These are phyloP conservation scores for Sebastes reedi DNA, from an alignment of 2,797 vertebrate species.

Conservation along the genomic window DNA sequence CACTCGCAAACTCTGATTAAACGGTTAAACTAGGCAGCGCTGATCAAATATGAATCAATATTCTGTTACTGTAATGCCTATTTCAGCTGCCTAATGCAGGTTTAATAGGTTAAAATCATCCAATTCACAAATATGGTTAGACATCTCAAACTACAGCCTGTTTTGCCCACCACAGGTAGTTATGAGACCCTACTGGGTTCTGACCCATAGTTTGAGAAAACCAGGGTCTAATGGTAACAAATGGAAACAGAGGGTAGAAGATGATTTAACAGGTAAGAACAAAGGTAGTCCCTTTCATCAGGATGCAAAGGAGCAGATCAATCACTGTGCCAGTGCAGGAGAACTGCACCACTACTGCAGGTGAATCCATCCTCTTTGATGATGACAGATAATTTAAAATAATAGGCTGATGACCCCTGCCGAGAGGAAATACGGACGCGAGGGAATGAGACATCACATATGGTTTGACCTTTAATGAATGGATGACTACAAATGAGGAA, in stretches of 20 bases:
- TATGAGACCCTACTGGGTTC: background rate
- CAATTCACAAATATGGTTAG: background rate
- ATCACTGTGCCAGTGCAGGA: conserved; percentile 33
- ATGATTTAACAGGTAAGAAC: conserved; percentile 55
- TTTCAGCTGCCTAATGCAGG: background rate
- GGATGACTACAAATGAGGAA: conserved; percentile 4
- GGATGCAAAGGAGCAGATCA: conserved; percentile 50
- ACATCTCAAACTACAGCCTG: background rate
- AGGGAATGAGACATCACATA: conserved; percentile 8
- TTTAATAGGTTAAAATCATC: background rate
- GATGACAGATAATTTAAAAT: conserved; percentile 60
- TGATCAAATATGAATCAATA: too few relatives aligned
- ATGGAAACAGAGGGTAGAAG: conserved; percentile 9
- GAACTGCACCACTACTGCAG: conserved; percentile 24
- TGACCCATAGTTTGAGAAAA: conserved; percentile 10
- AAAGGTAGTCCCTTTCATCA: conserved; percentile 50
- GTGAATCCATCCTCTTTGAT: conserved; percentile 50
- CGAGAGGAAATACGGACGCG: conserved; percentile 16
- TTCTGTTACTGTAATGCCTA: too few relatives aligned
- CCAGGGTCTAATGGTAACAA: conserved; percentile 1
- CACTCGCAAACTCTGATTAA: too few relatives aligned
- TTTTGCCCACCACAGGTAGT: background rate
- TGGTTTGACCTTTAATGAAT: conserved; percentile 10
- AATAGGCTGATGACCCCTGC: conserved; percentile 55
- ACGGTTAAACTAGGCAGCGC: too few relatives aligned